phyloP scores from a whole-genome alignment of 1,140 invertebrate genomes.

The Matsumurasca onukii region DNA sequence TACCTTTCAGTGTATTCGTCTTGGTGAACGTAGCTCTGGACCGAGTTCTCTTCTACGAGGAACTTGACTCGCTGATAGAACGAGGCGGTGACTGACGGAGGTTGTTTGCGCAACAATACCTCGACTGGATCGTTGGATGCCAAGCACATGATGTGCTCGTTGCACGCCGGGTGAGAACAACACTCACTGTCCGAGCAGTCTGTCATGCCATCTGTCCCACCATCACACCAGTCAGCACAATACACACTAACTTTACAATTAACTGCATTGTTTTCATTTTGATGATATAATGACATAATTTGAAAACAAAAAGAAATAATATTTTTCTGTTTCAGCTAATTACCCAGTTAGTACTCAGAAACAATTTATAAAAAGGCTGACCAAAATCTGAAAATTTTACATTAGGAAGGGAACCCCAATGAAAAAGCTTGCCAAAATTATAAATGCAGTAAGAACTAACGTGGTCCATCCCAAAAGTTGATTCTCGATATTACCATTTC shows the following conservation, averaged over 20 bases:
- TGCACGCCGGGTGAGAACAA: slow-evolving; percentile 78
- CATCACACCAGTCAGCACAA: background rate
- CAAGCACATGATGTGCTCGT: slow-evolving; percentile 90
- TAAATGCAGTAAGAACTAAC: no score
- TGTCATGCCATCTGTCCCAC: slow-evolving; percentile 91
- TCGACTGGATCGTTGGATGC: slow-evolving; percentile 94
- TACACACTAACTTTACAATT: background rate
- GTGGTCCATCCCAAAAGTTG: no score
- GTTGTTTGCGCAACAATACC: slow-evolving; percentile 91
- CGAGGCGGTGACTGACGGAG: slow-evolving; percentile 92
- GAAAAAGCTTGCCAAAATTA: no score
- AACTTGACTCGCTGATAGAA: slow-evolving; percentile 99
- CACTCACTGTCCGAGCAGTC: slow-evolving; percentile 99
- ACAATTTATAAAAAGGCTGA: no score
- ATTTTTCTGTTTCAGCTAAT: no score
- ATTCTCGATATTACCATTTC: no score
- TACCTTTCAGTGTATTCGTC: slow-evolving; percentile 98
- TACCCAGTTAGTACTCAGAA: no score
- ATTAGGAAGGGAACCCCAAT: no score
- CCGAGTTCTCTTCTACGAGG: slow-evolving; percentile 96
- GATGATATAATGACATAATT: background rate
- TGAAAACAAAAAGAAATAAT: no score
- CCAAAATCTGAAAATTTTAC: no score
- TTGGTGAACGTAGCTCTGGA: slow-evolving; percentile 96
- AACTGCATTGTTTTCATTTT: background rate